Evolutionary conservation across 2,797 vertebrate species (phyloP).

Genomic region (Anabas testudineus): DNA sequence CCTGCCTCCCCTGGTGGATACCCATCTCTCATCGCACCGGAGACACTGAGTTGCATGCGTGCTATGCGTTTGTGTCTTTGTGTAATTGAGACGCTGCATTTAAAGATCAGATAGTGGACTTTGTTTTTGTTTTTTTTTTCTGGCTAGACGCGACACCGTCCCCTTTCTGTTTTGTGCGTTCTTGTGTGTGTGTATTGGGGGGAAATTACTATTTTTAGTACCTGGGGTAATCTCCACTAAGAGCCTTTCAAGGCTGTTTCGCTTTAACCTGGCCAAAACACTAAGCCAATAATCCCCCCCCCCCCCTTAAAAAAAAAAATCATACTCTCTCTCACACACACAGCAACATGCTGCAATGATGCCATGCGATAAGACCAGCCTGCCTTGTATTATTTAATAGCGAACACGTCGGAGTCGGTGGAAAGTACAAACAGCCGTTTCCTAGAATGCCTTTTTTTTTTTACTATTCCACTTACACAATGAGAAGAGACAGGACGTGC

Average conservation of each 20-base stretch:
- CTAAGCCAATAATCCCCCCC: slow-evolving; percentile 93
- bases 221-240: slow-evolving; percentile 93
- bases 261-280: slow-evolving; percentile 95
- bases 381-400: slow-evolving; percentile 77
- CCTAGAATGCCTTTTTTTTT: slow-evolving; percentile 57
- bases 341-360: slow-evolving; percentile 54
- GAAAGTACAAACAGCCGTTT: slow-evolving; percentile 53
- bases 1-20: slow-evolving; percentile 63
- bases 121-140: too few relatives aligned
- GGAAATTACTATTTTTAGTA: slow-evolving; percentile 93
- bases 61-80: slow-evolving; percentile 46
- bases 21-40: slow-evolving; percentile 57
- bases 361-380: slow-evolving; percentile 52
- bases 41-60: slow-evolving; percentile 41
- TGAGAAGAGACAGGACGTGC: slow-evolving; percentile 16
- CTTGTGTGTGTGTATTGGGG: slow-evolving; percentile 37
- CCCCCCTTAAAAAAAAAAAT: slow-evolving; percentile 21
- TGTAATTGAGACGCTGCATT: slow-evolving; percentile 59
- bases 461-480: slow-evolving; percentile 22
- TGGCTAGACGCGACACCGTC: slow-evolving; percentile 79
- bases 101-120: slow-evolving; percentile 68
- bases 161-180: slow-evolving; percentile 38
- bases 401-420: slow-evolving; percentile 46
- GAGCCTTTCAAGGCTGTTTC: slow-evolving; percentile 92
- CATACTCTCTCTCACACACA: slow-evolving; percentile 29